Evolutionary conservation across 2,888 invertebrate species (phyloP), one percentile per base, ranked within the genome.

Genomic region (Apotomis capreana): DNA sequence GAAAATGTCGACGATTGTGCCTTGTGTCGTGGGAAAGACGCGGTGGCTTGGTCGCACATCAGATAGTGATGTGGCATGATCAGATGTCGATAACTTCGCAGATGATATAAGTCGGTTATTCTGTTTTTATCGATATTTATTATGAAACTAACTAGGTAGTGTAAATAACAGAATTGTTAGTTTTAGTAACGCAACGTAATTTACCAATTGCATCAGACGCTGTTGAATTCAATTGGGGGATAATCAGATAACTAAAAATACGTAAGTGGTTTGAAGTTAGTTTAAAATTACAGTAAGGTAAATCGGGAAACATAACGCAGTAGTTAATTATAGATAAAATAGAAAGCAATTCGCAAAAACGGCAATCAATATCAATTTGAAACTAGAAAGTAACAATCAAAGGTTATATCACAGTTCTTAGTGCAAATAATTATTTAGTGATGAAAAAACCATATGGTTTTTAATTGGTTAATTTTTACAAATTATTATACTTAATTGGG

Each of bases 1-100:
- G 91, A 91, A 90, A 91, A 91, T 85, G 85, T 81, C 80, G 79
- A 77, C 77, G 70, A 78, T 77, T 76, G 76, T 76, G 82, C 83
- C 84, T 84, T 86, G 84, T 84, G 80, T 73, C 89, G 91, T 92
- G 92, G 83, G 92, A 92, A 88, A 80, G 78, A 77, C 77, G 73
- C 74, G 73, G 75, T 71, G 76, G 79, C 77, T 75, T 75, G 82
- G 84, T 87, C 79, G 74, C 80, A 83, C 83, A 83, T 78, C 76
- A 69, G 67, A 44, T 84, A 87, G 88, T 83, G 86, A 78, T 79
- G 85, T 59, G 73, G 4, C 1, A 6, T 63, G 15, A 74, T 68
- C 65, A 83, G 79, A 81, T 81, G 79, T 76, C 74, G 73, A 74
- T 69, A 44, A n/a, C 46, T 59, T 26, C 10, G 36, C 5, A 12